Evolutionary conservation across 1,140 invertebrate species (phyloP).

Genomic region (Mercenaria mercenaria): DNA sequence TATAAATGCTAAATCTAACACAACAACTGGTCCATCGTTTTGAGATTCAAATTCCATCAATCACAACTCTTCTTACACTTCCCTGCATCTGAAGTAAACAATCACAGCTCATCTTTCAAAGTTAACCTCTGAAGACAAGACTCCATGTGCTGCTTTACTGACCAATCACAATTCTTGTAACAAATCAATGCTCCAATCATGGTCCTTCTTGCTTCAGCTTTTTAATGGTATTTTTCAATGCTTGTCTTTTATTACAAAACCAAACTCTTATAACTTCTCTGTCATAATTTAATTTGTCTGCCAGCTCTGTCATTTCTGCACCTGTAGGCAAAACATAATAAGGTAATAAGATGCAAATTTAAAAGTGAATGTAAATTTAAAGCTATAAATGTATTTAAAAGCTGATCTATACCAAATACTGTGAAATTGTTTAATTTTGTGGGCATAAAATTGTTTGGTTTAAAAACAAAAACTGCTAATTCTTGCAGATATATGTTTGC

Average conservation of each 20-base stretch:
- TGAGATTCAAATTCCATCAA: constrained; percentile 32
- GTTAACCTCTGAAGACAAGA: neutral
- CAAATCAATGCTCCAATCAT: constrained; percentile 50
- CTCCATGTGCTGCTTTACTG: neutral
- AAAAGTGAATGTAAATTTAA: neutral
- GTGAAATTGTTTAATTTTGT: too few relatives aligned
- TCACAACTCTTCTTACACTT: constrained; percentile 35
- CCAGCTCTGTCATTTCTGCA: constrained; percentile 97
- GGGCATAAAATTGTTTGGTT: neutral
- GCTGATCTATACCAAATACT: too few relatives aligned
- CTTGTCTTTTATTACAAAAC: constrained; percentile 99
- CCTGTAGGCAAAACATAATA: constrained; percentile 86
- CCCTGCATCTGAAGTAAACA: neutral
- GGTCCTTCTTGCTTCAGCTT: constrained; percentile 85
- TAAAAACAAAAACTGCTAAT: neutral
- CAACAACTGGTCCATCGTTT: constrained; percentile 40
- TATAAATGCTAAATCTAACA: constrained; percentile 25
- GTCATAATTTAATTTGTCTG: constrained; percentile 98
- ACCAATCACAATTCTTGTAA: neutral
- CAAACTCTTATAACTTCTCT: constrained; percentile 99
- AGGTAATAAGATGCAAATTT: neutral
- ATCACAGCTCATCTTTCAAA: neutral
- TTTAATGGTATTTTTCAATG: constrained; percentile 96
- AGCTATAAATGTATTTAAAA: too few relatives aligned
- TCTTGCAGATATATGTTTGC: too few relatives aligned